phyloP scores from a whole-genome alignment of 2,797 vertebrate species.

The Acanthiza pusilla region DNA sequence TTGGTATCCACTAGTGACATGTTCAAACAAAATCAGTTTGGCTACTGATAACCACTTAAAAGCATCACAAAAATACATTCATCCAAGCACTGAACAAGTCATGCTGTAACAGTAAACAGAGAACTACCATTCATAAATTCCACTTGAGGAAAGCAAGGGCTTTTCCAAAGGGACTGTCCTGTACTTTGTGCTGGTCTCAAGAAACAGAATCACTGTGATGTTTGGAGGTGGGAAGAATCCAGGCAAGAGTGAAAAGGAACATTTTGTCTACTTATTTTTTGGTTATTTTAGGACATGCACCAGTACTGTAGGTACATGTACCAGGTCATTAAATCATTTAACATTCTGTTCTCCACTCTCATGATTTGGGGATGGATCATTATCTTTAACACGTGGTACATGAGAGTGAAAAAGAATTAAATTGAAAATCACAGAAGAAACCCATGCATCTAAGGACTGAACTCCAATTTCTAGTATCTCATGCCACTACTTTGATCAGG shows the following conservation, averaged over 20 bases:
- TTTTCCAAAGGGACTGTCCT: background rate
- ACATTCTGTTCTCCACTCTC: background rate
- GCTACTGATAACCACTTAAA: background rate
- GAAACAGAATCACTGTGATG: background rate
- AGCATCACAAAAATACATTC: background rate
- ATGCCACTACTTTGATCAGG: background rate
- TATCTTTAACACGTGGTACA: background rate
- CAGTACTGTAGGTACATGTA: background rate
- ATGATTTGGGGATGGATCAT: background rate
- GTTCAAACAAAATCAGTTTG: background rate
- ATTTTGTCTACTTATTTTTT: background rate
- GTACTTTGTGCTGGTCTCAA: background rate
- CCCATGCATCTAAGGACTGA: background rate
- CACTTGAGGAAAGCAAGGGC: background rate
- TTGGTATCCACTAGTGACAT: background rate
- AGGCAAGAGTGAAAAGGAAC: background rate
- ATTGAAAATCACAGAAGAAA: background rate
- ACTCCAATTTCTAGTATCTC: background rate
- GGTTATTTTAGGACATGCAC: background rate
- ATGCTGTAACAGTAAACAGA: background rate
- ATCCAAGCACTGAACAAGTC: background rate
- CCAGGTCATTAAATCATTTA: background rate
- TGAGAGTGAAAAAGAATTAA: background rate
- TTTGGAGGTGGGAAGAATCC: background rate
- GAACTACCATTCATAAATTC: background rate